Base-by-base conservation (phyloP, 2,797 vertebrate species). In the Poecile montanus region DNA sequence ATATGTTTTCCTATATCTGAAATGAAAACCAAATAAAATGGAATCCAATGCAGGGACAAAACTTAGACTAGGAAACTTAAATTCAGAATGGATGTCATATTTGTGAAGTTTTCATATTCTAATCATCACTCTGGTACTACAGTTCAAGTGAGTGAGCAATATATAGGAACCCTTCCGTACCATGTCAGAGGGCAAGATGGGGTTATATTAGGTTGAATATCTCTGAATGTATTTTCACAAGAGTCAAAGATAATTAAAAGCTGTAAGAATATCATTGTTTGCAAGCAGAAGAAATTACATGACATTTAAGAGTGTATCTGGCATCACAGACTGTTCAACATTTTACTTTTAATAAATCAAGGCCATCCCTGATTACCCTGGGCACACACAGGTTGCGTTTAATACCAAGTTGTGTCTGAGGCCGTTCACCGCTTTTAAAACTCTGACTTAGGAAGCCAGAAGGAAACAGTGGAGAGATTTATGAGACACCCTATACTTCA, bases 291-390 rank as follows among this genome's bases (percentile, higher is more conserved):
- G 34, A 38, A 57, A 67, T 10, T 1, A 56, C 17, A 48, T 51
- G 29, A 63, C 27, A 26, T 17, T 34, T 67, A 15, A 36, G 6
- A 58, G 18, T 13, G 13, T 18, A 40, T 50, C 61, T 75, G 20
- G 22, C 10, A 38, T n/a, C n/a, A 32, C 0, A 51, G 36, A 57
- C 10, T 26, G 6, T 44, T 78, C 1, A 2, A 26, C 1, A 1
- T 22, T 62, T 85, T 54, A 16, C 40, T 45, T 60, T 27, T 27
- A 53, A 79, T 44, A 58, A 75, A 29, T 42, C 20, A 36, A 3
- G 13, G 16, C 14, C n/a, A 67, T 11, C 10, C 30, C 25, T 30
- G 44, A 17, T 76, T 72, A n/a, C 16, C 6, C 13, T 11, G 16
- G 29, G 12, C 19, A 62, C 6, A 25, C 27, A 26, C 4, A 60